A percentile compares a stretch with the other conserved stretches of the same genome.
Evolutionary conservation across 2,797 vertebrate species (phyloP).

Genomic region (Enteromius mattozi): DNA sequence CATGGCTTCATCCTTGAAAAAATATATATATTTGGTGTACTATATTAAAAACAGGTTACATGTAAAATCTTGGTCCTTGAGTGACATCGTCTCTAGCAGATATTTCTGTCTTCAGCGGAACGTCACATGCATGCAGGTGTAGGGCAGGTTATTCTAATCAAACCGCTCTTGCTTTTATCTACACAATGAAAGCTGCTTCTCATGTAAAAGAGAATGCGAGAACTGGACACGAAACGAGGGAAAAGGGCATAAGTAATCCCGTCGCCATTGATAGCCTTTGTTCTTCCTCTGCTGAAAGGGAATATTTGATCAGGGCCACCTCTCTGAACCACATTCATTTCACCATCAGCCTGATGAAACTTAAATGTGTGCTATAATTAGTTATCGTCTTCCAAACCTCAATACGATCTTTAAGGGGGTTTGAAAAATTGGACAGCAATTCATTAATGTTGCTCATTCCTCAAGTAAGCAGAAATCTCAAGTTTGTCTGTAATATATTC

Average conservation of each 20-base stretch:
- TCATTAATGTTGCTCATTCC: background rate
- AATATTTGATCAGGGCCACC: slow-evolving; percentile 57
- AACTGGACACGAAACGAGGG: slow-evolving; percentile 40
- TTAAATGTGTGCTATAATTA: slow-evolving; percentile 45
- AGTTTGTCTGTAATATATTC: background rate
- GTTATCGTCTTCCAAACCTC: slow-evolving; percentile 39
- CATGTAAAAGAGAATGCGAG: slow-evolving; percentile 28
- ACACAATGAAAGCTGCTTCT: slow-evolving; percentile 17
- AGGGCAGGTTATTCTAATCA: slow-evolving; percentile 30
- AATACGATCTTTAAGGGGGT: slow-evolving; percentile 25
- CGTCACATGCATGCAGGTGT: slow-evolving; percentile 1
- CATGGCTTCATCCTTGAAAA: background rate
- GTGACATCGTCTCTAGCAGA: background rate
- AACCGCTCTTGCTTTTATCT: slow-evolving; percentile 44
- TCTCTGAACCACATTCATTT: slow-evolving; percentile 49
- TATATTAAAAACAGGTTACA: background rate
- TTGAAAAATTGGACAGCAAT: slow-evolving; percentile 3
- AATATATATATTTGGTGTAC: background rate
- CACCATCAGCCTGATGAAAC: slow-evolving; percentile 34
- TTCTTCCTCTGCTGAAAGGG: slow-evolving; percentile 46
- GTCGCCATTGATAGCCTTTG: slow-evolving; percentile 46
- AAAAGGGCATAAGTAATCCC: slow-evolving; percentile 55
- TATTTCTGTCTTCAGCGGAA: slow-evolving; percentile 16
- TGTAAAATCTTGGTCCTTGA: background rate
- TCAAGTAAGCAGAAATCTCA: background rate